Evolutionary conservation across 2,888 invertebrate genomes (phyloP).

Genomic region (Pyrgus malvae): DNA sequence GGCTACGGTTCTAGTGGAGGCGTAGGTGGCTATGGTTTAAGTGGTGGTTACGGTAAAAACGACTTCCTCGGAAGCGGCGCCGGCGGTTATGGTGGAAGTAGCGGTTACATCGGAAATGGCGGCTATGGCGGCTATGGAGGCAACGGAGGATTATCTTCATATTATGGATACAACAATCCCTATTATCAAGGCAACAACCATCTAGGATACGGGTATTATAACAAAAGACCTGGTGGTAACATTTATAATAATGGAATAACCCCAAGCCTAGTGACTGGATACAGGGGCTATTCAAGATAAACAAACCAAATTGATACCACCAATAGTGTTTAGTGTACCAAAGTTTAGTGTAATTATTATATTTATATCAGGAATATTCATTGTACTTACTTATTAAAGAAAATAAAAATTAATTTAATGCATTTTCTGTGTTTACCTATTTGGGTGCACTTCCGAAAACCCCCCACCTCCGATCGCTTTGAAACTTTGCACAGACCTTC

Average conservation of each 20-base stretch:
- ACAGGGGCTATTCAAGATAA: slow-evolving; percentile 67
- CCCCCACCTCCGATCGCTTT: too few relatives aligned
- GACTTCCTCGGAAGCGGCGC: too few relatives aligned
- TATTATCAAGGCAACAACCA: slow-evolving; percentile 78
- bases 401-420: too few relatives aligned
- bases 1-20: slow-evolving; percentile 31
- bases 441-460: too few relatives aligned
- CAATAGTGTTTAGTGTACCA: slow-evolving; percentile 25
- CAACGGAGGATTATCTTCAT: slow-evolving; percentile 81
- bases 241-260: slow-evolving; percentile 70
- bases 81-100: slow-evolving; percentile 35
- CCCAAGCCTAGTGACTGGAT: slow-evolving; percentile 74
- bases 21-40: neutral
- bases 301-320: neutral
- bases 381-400: too few relatives aligned
- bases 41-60: slow-evolving; percentile 29
- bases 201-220: slow-evolving; percentile 83
- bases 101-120: slow-evolving; percentile 48
- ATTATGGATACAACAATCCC: slow-evolving; percentile 82
- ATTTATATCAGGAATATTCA: too few relatives aligned
- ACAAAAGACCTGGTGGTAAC: slow-evolving; percentile 59
- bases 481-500: too few relatives aligned
- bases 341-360: slow-evolving; percentile 27
- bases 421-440: too few relatives aligned
- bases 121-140: slow-evolving; percentile 83